These are phyloP conservation scores for Luidia sarsii DNA, from an alignment of 53 echinoderm and acorn worm genomes.

Conservation along the genomic window DNA sequence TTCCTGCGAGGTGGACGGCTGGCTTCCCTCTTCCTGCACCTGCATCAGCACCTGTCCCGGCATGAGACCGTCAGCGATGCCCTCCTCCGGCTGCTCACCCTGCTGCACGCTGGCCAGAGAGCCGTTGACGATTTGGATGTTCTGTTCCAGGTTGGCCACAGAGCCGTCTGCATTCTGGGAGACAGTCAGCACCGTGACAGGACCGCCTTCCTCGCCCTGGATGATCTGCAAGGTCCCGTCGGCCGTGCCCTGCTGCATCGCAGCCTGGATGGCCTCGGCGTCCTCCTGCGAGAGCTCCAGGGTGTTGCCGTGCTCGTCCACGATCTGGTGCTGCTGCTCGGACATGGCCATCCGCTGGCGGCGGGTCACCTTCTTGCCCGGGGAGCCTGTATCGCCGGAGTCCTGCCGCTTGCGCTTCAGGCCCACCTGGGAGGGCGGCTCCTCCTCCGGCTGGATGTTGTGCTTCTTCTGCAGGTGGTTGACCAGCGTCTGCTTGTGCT, in stretches of 20 bases:
- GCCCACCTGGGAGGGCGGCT: constrained; percentile 6
- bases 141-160: constrained; percentile 72
- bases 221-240: constrained; percentile 82
- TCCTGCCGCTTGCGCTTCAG: constrained; percentile 67
- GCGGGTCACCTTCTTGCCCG: constrained; percentile 71
- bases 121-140: constrained; percentile 92
- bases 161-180: constrained; percentile 71
- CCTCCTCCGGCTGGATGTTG: constrained; percentile 65
- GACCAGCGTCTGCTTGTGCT: constrained; percentile 88
- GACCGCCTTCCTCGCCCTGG: constrained; percentile 76
- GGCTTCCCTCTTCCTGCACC: constrained; percentile 49
- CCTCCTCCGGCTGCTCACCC: constrained; percentile 25
- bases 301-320: constrained; percentile 59
- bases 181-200: constrained; percentile 88
- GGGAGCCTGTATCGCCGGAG: constrained; percentile 56
- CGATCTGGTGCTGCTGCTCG: constrained; percentile 55
- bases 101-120: constrained; percentile 74
- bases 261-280: constrained; percentile 48
- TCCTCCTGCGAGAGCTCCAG: constrained; percentile 52
- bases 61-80: constrained; percentile 15
- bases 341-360: constrained; percentile 82
- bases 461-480: constrained; percentile 88
- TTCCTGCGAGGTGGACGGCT: constrained; percentile 12
- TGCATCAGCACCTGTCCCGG: constrained; percentile 77
- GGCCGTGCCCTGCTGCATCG: constrained; percentile 75